phyloP scores from a whole-genome alignment of 2,888 invertebrate species.

The Tholera decimalis region DNA sequence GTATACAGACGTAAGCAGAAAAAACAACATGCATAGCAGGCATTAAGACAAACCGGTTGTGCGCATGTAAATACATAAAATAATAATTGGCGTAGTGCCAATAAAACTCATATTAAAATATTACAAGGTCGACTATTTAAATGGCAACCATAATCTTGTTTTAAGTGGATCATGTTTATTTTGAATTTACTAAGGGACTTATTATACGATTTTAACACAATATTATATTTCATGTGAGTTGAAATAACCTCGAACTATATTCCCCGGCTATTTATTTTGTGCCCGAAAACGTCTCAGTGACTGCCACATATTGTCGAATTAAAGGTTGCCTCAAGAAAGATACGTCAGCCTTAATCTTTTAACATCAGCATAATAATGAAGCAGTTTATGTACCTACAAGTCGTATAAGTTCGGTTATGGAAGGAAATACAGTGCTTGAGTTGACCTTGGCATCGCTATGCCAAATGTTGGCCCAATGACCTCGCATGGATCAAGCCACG shows the following conservation, averaged over 20 bases:
- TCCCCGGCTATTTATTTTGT: not conserved
- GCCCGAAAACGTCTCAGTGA: not conserved
- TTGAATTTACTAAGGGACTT: constrained; percentile 10
- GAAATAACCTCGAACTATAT: not conserved
- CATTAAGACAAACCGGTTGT: constrained; percentile 50
- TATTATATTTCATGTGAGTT: not conserved
- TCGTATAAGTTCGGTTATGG: constrained; percentile 58
- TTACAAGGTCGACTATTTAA: constrained; percentile 48
- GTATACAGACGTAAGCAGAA: constrained; percentile 31
- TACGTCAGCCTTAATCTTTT: constrained; percentile 62
- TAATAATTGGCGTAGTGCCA: constrained; percentile 47
- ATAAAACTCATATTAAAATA: constrained; percentile 49
- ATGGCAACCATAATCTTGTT: constrained; percentile 33
- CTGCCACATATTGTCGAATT: constrained; percentile 31
- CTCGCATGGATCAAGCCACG: constrained; percentile 79
- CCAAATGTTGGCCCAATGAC: constrained; percentile 84
- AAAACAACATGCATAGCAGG: constrained; percentile 28
- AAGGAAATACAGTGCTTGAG: constrained; percentile 68
- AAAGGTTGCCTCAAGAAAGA: constrained; percentile 43
- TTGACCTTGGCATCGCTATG: constrained; percentile 81
- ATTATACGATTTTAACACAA: constrained; percentile 1
- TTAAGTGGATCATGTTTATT: constrained; percentile 34
- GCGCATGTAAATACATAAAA: constrained; percentile 48
- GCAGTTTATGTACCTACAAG: constrained; percentile 63
- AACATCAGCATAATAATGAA: constrained; percentile 72